Percentiles rank a stretch among this genome's conserved stretches.
phyloP scores from a whole-genome alignment of 2,113 vertebrate species.

The Ciconia maguari region DNA sequence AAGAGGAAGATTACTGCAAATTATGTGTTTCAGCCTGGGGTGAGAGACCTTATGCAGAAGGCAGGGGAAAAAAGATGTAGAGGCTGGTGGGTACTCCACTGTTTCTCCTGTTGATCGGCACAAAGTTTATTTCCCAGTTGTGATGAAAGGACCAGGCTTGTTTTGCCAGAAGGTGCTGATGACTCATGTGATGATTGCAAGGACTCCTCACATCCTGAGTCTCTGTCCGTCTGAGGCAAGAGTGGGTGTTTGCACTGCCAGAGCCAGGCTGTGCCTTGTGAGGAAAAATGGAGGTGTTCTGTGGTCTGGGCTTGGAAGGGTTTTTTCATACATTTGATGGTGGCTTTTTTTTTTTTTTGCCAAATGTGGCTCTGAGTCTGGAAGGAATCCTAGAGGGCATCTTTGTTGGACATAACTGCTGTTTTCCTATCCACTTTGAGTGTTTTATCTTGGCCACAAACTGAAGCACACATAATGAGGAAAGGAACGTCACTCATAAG shows the following conservation, averaged over 20 bases:
- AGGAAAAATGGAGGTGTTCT: accelerated
- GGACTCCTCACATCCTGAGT: neutral
- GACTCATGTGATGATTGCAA: neutral
- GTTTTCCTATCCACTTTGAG: neutral
- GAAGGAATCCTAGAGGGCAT: neutral
- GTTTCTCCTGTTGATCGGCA: neutral
- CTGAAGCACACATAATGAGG: neutral
- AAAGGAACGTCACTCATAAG: neutral
- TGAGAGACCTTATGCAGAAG: neutral
- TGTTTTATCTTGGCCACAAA: neutral
- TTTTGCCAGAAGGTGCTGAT: neutral
- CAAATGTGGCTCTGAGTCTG: neutral
- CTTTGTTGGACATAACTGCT: neutral
- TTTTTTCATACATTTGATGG: neutral
- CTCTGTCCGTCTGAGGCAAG: neutral
- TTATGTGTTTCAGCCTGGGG: neutral
- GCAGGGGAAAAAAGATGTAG: neutral
- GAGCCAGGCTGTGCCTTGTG: neutral
- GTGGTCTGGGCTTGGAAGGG: neutral
- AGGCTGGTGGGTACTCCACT: neutral
- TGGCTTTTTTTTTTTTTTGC: neutral
- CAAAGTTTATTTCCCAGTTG: neutral
- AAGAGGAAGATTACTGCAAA: neutral
- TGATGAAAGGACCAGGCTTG: neutral
- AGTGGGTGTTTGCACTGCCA: neutral